Base-by-base conservation (phyloP, 2,888 invertebrate genomes). In the Exephanes ischioxanthus region DNA sequence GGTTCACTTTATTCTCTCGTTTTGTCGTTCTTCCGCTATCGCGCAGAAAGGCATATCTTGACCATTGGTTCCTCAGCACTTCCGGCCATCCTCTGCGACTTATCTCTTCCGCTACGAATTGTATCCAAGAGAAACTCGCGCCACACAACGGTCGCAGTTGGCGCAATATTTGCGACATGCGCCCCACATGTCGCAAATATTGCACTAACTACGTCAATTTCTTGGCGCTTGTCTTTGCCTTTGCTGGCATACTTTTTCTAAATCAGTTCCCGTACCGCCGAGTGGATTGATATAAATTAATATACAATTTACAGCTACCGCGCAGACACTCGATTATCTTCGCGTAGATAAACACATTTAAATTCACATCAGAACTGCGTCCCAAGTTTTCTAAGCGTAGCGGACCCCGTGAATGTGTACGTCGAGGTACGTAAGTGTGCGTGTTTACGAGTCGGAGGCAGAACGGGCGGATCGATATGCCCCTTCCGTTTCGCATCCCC, bases 401-500 rank as follows among this genome's bases (percentile, higher is more conserved):
- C n/a, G 58, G 19, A 58, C 58, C 0, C 9, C 26, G 58, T 3
- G 11, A 22, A 14, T 26, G 19, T 30, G 16, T 16, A 61, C 26
- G 26, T 53, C 30, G 61, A 61, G 11, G 22, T 30, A 16, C 61
- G 14, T 61, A n/a, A 16, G 61, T 61, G 6, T 61, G 30, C 33
- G 61, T 16, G 61, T 61, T 61, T 61, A 61, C 16, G 61, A 33
- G 33, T 30, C 16, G 16, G 16, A 33, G 53, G 51, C 53, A 22
- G 61, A 61, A 61, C 61, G 61, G 33, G 61, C 30, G 30, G n/a
- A 30, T 61, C 61, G 61, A 61, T 30, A 16, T 30, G 5, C 61
- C 30, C 61, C 30, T 14, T 61, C 61, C 61, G 61, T 61, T 61
- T 33, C 61, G 61, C 33, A 30, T 30, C 61, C 19, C 61, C 61